Base-by-base conservation (phyloP, 2,888 invertebrate species). In the Nowickia ferox region DNA sequence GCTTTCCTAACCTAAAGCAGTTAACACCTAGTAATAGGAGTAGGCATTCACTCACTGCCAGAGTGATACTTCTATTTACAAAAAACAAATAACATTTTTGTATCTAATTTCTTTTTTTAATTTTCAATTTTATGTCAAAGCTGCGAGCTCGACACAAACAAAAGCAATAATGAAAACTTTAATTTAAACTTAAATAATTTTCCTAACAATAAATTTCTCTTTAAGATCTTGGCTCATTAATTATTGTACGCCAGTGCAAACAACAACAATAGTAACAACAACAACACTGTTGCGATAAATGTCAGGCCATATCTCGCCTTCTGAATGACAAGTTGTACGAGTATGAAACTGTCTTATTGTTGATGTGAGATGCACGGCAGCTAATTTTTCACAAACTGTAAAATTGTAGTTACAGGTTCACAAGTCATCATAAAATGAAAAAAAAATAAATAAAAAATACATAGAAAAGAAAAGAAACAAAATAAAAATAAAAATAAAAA, bases 311-410 rank as follows among this genome's bases (percentile, higher is more conserved):
- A n/a, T 40, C 42, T 40, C 22, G 19, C 40, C 30, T 59, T 6
- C n/a, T 9, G 13, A 40, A 19, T 78, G 77, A 66, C 76, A 76
- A 44, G 53, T 75, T 44, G 30, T 44, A 44, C 46, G 30, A 66
- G 30, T 44, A 44, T 55, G 30, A 66, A 40, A 15, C 46, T 55
- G 51, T 71, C 4, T 71, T 53, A 17, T 17, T 44, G 11, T 65
- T 9, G 9, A 3, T n/a, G 13, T 59, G 51, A 78, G 68, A 74
- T 19, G 66, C 38, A 48, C 40, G 66, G 38, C 57, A 84, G 68
- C 79, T 79, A 84, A 79, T 84, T 72, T 79, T 72, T 76, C 57
- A 57, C 71, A 72, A 80, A 71, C 66, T 66, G 76, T 66, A 38
- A 72, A 84, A 80, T 65, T 68, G 38, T 80, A 61, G 76, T 71